Evolutionary conservation across 2,888 invertebrate genomes (phyloP), one percentile per base, ranked within the genome.

Genomic region (Hirtodrosophila duncani): DNA sequence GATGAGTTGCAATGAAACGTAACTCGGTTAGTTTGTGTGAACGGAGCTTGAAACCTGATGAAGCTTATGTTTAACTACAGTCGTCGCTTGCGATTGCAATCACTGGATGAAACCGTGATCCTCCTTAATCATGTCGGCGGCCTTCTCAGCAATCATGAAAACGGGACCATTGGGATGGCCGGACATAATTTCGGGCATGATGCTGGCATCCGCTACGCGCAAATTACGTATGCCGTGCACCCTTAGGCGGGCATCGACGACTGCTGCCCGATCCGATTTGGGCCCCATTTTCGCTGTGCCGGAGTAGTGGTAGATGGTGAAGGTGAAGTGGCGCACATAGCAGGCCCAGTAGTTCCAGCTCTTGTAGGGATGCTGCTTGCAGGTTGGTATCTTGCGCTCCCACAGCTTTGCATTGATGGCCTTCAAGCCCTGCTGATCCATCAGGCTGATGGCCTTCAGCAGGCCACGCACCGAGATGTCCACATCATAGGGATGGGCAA

Each of bases 281-380:
- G 91, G 90, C 0, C 92, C 92, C 92, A 92, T 92, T 66, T 91
- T 91, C 57, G 89, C 88, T 0, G 91, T 91, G 0, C 91, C 90
- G 14, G 87, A 85, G 21, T 91, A 91, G 67, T 92, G 91, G 63
- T 91, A 91, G 69, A 91, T 88, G 45, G 91, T 91, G 8, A 89
- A 87, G 0, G 91, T 90, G 27, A 91, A 84, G 53, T 91, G 89
- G 9, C 89, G 88, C 4, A 90, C 86, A 13, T 91, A 90, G 81
- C 92, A 92, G 41, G 90, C 88, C 91, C 91, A 92, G 72, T 92
- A 92, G 17, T 88, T 88, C 60, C 91, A 90, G 2, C 89, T 88
- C 30, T 88, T 89, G 60, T 90, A 91, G 1, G 42, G 53, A 49
- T 84, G 69, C 5, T 83, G 72, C 23, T 87, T 87, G 72, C 93